These are phyloP conservation scores for Drosophila fuyamai DNA, from an alignment of 1,140 invertebrate species.

Conservation along the genomic window DNA sequence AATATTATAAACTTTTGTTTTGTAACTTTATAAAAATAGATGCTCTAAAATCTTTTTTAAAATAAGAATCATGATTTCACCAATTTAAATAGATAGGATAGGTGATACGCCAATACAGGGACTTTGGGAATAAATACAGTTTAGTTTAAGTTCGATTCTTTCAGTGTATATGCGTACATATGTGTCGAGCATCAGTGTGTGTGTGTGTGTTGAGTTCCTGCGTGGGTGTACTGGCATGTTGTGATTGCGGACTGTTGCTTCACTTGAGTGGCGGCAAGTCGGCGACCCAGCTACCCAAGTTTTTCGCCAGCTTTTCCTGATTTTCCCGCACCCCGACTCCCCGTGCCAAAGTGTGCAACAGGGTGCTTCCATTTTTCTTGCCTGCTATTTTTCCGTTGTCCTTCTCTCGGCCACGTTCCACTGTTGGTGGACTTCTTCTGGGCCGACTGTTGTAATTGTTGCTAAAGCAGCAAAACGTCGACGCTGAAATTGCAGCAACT, in stretches of 20 bases:
- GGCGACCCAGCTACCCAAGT: slow-evolving; percentile 43
- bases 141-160: no score
- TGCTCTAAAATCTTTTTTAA: no score
- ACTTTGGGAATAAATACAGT: no score
- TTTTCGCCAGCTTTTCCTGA: background rate
- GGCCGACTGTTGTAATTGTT: slow-evolving; percentile 65
- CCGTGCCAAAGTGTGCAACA: slow-evolving; percentile 34
- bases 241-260: slow-evolving; percentile 74
- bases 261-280: slow-evolving; percentile 67
- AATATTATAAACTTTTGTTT: no score
- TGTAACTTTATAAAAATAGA: no score
- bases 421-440: slow-evolving; percentile 14
- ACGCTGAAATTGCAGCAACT: slow-evolving; percentile 76
- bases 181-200: slow-evolving; percentile 10
- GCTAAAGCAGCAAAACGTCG: slow-evolving; percentile 66
- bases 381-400: slow-evolving; percentile 32
- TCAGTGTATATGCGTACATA: slow-evolving; percentile 1
- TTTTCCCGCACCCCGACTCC: background rate
- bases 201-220: slow-evolving; percentile 22
- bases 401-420: slow-evolving; percentile 32
- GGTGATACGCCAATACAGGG: no score
- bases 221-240: slow-evolving; percentile 49
- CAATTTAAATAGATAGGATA: no score
- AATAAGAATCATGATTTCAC: no score
- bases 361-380: slow-evolving; percentile 55